Evolutionary conservation across 2,797 vertebrate genomes (phyloP).

Genomic region (Huso huso): DNA sequence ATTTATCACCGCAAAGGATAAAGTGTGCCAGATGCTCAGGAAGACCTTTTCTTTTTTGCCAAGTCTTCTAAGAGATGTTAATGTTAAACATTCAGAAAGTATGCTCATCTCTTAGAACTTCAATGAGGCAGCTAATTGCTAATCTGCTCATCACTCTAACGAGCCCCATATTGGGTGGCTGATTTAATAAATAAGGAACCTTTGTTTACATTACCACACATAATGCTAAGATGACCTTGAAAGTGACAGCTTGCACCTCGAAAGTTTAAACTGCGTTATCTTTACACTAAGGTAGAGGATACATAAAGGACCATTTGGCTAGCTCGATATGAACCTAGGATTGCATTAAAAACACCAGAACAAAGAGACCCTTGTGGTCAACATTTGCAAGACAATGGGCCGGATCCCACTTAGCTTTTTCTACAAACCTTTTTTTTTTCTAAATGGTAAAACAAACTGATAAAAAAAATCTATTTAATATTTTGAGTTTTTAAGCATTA

Average conservation of each 20-base stretch:
- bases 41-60: constrained; percentile 26
- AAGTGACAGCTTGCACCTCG: constrained; percentile 1
- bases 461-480: too few relatives aligned
- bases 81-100: constrained; percentile 34
- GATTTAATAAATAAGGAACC: constrained; percentile 26
- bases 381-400: too few relatives aligned
- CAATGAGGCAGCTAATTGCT: constrained; percentile 42
- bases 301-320: background rate
- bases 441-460: too few relatives aligned
- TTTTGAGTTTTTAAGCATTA: too few relatives aligned
- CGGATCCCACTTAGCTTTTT: too few relatives aligned
- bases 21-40: constrained; percentile 46
- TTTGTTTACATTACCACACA: constrained; percentile 21
- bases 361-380: too few relatives aligned
- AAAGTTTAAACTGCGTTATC: constrained; percentile 8
- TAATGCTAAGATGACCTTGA: constrained; percentile 35
- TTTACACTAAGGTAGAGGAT: constrained; percentile 7
- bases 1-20: constrained; percentile 51
- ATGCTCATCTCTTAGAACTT: constrained; percentile 37
- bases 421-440: too few relatives aligned
- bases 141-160: constrained; percentile 42
- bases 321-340: too few relatives aligned
- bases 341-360: too few relatives aligned
- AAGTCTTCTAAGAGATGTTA: constrained; percentile 39
- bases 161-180: constrained; percentile 26